Evolutionary conservation across 2,113 vertebrate genomes (phyloP).

Genomic region (Tylochromis polylepis): DNA sequence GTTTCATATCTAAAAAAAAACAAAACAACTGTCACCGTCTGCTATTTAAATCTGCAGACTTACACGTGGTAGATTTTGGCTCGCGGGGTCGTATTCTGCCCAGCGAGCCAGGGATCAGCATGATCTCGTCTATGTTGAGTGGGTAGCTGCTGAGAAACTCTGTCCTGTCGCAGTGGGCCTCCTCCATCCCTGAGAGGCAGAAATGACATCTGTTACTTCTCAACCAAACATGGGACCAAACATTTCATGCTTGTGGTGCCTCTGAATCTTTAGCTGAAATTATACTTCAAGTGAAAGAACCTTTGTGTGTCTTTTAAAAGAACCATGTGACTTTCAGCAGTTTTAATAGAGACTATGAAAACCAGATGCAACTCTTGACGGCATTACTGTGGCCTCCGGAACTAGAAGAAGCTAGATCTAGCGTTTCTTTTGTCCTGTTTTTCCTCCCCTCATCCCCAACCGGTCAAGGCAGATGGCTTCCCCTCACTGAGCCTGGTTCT

Average conservation of each 20-base stretch:
- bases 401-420: not conserved
- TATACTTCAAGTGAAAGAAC: fast-evolving
- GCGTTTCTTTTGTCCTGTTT: fast-evolving
- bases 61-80: conserved; percentile 81
- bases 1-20: not conserved
- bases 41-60: conserved; percentile 14
- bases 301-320: not conserved
- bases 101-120: conserved; percentile 86
- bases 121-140: conserved; percentile 86
- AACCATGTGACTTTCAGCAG: not conserved
- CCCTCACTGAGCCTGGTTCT: no score
- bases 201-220: not conserved
- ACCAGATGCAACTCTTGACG: not conserved
- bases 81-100: conserved; percentile 86
- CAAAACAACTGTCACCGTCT: fast-evolving
- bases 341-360: not conserved
- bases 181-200: conserved; percentile 86
- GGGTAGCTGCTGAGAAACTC: conserved; percentile 92
- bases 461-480: not conserved
- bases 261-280: not conserved
- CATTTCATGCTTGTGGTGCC: not conserved
- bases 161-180: conserved; percentile 88
- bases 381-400: not conserved
- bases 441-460: fast-evolving
- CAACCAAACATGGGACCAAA: not conserved